Evolutionary conservation across 1,140 invertebrate species (phyloP).

Genomic region (Meloidogyne hapla): DNA sequence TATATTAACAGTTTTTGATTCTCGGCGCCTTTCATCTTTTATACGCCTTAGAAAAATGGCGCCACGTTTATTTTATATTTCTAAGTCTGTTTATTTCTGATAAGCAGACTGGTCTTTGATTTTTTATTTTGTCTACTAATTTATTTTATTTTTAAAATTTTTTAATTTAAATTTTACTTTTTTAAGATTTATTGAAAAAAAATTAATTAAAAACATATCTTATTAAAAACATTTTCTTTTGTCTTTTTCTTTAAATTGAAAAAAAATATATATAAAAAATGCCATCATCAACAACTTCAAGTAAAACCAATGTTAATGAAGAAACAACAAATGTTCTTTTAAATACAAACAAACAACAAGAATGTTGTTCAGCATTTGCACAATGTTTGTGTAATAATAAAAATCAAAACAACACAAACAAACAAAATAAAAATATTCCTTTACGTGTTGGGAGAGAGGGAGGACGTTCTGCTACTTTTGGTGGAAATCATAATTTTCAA

Average conservation of each 20-base stretch:
- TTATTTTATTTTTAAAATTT: too few relatives aligned
- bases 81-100: neutral
- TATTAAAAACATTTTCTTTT: neutral
- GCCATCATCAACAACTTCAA: neutral
- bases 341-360: neutral
- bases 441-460: neutral
- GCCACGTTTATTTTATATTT: neutral
- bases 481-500: neutral
- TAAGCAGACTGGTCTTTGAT: neutral
- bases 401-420: neutral
- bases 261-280: neutral
- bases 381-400: constrained; percentile 6
- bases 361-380: neutral
- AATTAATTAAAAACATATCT: neutral
- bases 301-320: neutral
- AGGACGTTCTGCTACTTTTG: neutral
- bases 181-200: too few relatives aligned
- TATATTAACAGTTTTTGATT: too few relatives aligned
- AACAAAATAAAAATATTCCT: neutral
- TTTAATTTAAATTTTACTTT: too few relatives aligned
- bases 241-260: neutral
- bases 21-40: too few relatives aligned
- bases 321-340: neutral
- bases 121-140: neutral
- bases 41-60: neutral